Evolutionary conservation across 2,113 vertebrate genomes (phyloP).

Genomic region (Shinisaurus crocodilurus): DNA sequence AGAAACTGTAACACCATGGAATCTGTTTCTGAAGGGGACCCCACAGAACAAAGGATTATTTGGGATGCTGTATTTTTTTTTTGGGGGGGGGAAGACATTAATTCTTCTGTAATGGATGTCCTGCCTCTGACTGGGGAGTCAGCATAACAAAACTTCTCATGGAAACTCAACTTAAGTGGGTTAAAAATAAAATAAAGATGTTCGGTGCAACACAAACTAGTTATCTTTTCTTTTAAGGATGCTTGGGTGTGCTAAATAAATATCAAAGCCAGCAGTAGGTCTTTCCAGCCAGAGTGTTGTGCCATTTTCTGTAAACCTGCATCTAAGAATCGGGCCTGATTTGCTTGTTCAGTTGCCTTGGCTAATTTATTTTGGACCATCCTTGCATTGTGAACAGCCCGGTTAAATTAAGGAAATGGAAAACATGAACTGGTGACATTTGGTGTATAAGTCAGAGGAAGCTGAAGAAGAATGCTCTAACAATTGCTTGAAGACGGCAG

Average conservation of each 20-base stretch:
- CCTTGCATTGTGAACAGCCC: background rate
- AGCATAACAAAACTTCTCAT: background rate
- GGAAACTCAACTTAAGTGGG: background rate
- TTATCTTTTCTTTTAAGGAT: background rate
- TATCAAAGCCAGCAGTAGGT: background rate
- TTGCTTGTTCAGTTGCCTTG: background rate
- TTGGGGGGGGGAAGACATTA: too few relatives aligned
- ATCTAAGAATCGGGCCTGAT: background rate
- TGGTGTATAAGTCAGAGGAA: background rate
- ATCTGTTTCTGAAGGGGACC: background rate
- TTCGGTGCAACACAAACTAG: background rate
- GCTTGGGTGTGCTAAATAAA: background rate
- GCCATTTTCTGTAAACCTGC: background rate
- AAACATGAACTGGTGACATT: background rate
- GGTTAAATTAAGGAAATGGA: slow-evolving; percentile 5
- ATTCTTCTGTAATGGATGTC: background rate
- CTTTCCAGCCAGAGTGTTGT: background rate
- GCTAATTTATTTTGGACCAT: background rate
- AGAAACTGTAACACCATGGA: background rate
- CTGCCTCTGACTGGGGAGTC: background rate
- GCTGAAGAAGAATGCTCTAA: background rate
- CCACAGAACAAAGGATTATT: background rate
- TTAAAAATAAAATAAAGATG: background rate
- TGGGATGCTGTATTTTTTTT: background rate
- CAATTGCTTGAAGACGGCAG: background rate